A percentile compares a stretch with the other conserved stretches of the same genome.
Evolutionary conservation across 1,140 invertebrate genomes (phyloP).

Genomic region (Hycleus cichorii): DNA sequence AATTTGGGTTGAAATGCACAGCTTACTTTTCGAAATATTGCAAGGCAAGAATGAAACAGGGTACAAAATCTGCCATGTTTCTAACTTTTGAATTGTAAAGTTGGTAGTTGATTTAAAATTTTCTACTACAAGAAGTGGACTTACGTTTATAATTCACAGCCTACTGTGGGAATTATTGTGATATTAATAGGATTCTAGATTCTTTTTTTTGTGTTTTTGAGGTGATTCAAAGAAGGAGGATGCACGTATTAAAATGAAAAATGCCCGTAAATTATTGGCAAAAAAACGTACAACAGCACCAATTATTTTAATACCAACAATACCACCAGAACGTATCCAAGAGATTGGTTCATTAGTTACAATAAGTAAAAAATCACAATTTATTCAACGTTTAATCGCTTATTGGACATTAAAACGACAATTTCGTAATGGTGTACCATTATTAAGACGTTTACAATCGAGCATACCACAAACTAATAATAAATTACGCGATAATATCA

Average conservation of each 20-base stretch:
- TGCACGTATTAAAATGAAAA: constrained; percentile 61
- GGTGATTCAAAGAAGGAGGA: constrained; percentile 43
- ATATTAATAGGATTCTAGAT: background rate
- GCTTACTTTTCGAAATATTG: no score
- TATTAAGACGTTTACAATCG: constrained; percentile 75
- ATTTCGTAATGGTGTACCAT: constrained; percentile 90
- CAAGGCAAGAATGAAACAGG: no score
- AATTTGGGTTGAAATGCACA: no score
- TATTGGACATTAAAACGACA: constrained; percentile 97
- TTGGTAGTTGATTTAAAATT: no score
- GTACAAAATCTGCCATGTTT: no score
- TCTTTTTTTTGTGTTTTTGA: constrained; percentile 1
- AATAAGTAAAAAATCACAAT: constrained; percentile 71
- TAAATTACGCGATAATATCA: background rate
- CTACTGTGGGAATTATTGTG: background rate
- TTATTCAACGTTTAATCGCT: constrained; percentile 81
- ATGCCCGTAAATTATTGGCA: constrained; percentile 62
- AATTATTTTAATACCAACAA: constrained; percentile 88
- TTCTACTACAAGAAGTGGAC: no score
- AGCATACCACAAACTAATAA: background rate
- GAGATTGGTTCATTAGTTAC: constrained; percentile 70
- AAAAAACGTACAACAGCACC: constrained; percentile 85
- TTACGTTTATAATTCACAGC: no score
- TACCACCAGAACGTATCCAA: constrained; percentile 80
- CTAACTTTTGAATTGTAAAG: no score